Conservation (phyloP, 1,140 invertebrate species). For the Neodiprion lecontei region DNA sequence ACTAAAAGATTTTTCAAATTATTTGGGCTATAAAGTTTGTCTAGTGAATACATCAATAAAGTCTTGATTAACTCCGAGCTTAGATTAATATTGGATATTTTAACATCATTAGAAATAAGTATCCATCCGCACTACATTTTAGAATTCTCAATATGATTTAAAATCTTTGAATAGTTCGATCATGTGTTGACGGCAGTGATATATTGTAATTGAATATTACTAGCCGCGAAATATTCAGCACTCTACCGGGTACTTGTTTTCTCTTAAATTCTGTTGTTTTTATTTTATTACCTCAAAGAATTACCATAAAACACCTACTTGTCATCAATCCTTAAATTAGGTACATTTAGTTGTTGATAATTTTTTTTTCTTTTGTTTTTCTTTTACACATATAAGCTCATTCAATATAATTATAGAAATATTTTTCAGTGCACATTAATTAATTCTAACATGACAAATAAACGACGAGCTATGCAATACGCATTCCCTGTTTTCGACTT, state of each 20-base stretch:
- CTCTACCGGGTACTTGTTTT: not conserved
- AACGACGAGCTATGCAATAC: constrained; percentile 42
- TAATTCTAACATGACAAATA: constrained; percentile 19
- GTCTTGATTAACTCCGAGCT: not conserved
- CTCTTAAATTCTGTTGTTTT: not conserved
- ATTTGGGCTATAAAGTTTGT: not conserved
- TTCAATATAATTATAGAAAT: constrained; percentile 56
- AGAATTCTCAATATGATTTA: not conserved
- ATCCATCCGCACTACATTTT: not conserved
- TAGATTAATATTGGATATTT: not conserved
- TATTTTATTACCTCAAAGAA: not conserved
- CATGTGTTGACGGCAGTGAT: not conserved
- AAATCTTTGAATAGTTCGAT: not conserved
- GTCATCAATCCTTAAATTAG: constrained; percentile 51
- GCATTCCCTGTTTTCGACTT: constrained; percentile 51
- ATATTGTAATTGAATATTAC: not conserved
- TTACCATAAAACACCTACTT: constrained; percentile 18
- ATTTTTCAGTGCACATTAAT: constrained; percentile 27
- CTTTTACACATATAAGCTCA: constrained; percentile 59
- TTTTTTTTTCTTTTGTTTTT: constrained; percentile 28
- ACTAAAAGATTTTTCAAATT: not conserved
- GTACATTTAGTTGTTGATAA: constrained; percentile 59
- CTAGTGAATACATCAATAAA: not conserved
- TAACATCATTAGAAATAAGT: not conserved
- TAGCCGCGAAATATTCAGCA: not conserved